Evolutionary conservation across 2,888 invertebrate genomes (phyloP).

Genomic region (Emmelina monodactyla): DNA sequence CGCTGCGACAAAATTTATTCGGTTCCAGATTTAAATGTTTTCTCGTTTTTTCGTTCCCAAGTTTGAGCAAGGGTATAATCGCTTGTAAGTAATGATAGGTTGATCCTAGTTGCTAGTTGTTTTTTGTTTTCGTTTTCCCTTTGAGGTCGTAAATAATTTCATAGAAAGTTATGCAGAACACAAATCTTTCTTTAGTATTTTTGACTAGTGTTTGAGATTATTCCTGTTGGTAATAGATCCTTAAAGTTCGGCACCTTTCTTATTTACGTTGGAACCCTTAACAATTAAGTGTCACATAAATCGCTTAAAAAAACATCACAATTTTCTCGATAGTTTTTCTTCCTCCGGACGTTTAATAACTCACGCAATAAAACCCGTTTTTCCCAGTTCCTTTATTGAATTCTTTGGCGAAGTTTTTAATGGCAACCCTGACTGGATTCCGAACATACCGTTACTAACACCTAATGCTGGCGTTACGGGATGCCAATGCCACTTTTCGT

Average conservation of each 20-base stretch:
- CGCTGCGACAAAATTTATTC: background rate
- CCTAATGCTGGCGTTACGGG: constrained; percentile 24
- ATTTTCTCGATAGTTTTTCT: constrained; percentile 38
- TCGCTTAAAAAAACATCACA: too few relatives aligned
- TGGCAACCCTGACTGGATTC: constrained; percentile 38
- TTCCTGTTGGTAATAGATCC: too few relatives aligned
- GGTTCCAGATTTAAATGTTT: background rate
- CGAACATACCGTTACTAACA: constrained; percentile 27
- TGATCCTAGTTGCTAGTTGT: constrained; percentile 22
- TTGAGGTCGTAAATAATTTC: constrained; percentile 50
- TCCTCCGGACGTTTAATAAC: constrained; percentile 49
- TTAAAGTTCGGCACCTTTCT: too few relatives aligned
- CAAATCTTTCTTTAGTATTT: too few relatives aligned
- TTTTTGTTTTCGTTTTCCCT: constrained; percentile 46
- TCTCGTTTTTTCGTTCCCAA: background rate
- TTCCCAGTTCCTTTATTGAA: constrained; percentile 50
- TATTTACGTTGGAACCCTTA: too few relatives aligned
- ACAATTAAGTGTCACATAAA: too few relatives aligned
- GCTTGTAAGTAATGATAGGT: constrained; percentile 7
- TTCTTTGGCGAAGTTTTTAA: constrained; percentile 45
- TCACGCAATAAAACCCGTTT: constrained; percentile 38
- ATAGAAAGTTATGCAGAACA: constrained; percentile 52
- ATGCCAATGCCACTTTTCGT: background rate
- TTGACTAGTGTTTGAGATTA: too few relatives aligned
- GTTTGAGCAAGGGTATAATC: background rate